Evolutionary conservation across 2,888 invertebrate species (phyloP).

Genomic region (Orthosia cruda): DNA sequence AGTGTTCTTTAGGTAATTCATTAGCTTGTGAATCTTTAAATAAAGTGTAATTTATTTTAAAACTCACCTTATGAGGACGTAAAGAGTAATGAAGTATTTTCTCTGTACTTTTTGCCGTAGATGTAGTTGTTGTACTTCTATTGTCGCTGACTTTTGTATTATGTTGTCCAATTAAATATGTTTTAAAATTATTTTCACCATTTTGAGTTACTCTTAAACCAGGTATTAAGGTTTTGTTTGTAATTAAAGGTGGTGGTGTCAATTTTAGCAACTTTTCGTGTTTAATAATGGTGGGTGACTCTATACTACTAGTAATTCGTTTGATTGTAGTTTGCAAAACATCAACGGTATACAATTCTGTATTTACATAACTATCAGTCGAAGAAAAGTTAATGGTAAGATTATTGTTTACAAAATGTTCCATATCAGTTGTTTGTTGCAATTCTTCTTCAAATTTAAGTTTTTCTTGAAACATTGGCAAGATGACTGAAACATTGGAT

Average conservation of each 20-base stretch:
- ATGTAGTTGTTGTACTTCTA: neutral
- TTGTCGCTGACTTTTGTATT: neutral
- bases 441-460: neutral
- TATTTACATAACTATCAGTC: neutral
- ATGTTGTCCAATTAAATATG: neutral
- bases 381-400: neutral
- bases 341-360: neutral
- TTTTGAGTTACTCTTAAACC: neutral
- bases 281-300: neutral
- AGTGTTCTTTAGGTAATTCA: neutral
- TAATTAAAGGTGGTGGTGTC: neutral
- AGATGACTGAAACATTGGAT: neutral
- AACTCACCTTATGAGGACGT: neutral
- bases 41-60: neutral
- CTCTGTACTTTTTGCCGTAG: neutral
- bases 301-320: neutral
- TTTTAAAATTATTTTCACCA: neutral
- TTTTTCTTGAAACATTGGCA: neutral
- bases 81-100: neutral
- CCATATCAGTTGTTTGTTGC: neutral
- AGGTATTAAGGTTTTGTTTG: neutral
- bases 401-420: neutral
- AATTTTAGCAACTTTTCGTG: neutral
- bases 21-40: neutral
- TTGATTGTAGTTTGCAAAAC: slow-evolving; percentile 7